Evolutionary conservation across 2,113 vertebrate species (phyloP).

Genomic region (Coreoperca whiteheadi): DNA sequence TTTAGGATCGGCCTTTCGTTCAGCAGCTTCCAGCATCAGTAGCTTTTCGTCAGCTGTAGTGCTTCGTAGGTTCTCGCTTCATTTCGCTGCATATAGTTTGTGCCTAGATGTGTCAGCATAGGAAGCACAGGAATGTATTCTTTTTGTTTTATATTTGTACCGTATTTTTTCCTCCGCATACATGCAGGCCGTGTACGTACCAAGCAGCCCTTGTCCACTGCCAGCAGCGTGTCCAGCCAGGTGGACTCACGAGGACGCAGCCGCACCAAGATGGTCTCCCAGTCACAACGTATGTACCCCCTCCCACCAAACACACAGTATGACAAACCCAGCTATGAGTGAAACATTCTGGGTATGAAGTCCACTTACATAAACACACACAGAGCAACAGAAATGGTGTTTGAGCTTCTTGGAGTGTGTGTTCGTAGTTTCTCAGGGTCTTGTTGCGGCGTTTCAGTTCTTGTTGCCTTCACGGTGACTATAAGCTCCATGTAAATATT

Average conservation of each 20-base stretch:
- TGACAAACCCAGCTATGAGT: slow-evolving; percentile 21
- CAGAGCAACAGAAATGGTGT: slow-evolving; percentile 13
- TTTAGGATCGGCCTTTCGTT: neutral
- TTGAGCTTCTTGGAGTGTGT: neutral
- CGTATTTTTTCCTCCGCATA: neutral
- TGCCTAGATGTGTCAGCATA: neutral
- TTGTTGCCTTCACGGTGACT: slow-evolving; percentile 72
- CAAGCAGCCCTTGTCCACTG: slow-evolving; percentile 88
- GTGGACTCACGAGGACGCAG: slow-evolving; percentile 94
- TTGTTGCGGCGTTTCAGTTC: slow-evolving; percentile 57
- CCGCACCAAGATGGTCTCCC: slow-evolving; percentile 95
- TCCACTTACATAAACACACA: neutral
- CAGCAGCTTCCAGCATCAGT: slow-evolving; percentile 37
- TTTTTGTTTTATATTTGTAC: slow-evolving; percentile 32
- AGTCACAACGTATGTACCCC: slow-evolving; percentile 94
- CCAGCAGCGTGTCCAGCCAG: slow-evolving; percentile 86
- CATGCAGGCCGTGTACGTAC: slow-evolving; percentile 89
- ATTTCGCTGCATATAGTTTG: slow-evolving; percentile 18
- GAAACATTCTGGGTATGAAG: neutral
- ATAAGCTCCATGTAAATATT: slow-evolving; percentile 82
- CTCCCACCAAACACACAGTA: neutral
- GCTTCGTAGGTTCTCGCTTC: slow-evolving; percentile 46
- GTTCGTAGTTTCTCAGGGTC: slow-evolving; percentile 28
- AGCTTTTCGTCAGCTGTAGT: slow-evolving; percentile 31
- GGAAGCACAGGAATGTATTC: neutral